Conservation (phyloP, 2,113 vertebrate genomes). For the Chunga burmeisteri region DNA sequence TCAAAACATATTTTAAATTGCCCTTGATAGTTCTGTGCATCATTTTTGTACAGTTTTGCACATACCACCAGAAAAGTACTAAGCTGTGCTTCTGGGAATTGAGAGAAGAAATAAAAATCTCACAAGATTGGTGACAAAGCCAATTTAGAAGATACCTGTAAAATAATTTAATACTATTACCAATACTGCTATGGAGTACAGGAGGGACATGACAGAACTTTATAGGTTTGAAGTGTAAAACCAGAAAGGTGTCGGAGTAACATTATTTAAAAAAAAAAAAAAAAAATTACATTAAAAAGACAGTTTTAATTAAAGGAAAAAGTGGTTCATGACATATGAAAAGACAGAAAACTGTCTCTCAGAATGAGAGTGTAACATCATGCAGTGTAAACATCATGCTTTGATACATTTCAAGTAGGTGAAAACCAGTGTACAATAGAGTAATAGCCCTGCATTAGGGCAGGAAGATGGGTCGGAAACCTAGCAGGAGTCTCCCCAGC, state of each 20-base stretch:
- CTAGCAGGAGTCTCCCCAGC: background rate
- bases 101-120: background rate
- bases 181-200: background rate
- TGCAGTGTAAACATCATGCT: background rate
- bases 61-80: background rate
- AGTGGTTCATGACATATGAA: background rate
- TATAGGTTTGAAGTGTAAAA: background rate
- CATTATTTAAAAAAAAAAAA: background rate
- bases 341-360: background rate
- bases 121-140: background rate
- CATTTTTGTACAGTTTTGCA: background rate
- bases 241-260: background rate
- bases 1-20: background rate
- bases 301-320: background rate
- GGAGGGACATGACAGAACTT: background rate
- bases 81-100: background rate
- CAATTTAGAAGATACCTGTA: background rate
- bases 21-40: background rate
- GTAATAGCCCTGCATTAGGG: background rate
- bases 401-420: background rate
- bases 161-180: background rate
- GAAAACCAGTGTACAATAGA: background rate
- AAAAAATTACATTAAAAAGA: background rate
- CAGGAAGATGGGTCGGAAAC: background rate
- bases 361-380: background rate